These are phyloP conservation scores for Caenorhabditis brenneri DNA, from an alignment of 1,140 invertebrate species.

Conservation along the genomic window DNA sequence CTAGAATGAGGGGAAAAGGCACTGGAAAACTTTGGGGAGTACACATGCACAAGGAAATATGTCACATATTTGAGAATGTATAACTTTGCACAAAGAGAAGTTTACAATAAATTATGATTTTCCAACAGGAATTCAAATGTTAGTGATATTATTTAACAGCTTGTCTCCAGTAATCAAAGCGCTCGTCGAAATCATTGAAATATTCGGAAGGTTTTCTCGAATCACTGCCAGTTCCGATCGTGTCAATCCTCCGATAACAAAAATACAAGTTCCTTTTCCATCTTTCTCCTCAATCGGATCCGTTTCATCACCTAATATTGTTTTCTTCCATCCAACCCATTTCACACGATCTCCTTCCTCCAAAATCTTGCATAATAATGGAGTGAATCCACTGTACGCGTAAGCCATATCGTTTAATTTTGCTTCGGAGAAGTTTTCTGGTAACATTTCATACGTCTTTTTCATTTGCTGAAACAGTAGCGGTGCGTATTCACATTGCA, in stretches of 20 bases:
- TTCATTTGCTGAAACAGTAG: conserved; percentile 48
- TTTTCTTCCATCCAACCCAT: conserved; percentile 53
- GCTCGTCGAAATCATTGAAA: conserved; percentile 15
- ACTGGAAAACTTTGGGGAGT: too few relatives aligned
- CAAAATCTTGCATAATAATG: conserved; percentile 57
- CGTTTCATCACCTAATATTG: background rate
- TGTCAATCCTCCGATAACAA: conserved; percentile 61
- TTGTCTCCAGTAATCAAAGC: conserved; percentile 40
- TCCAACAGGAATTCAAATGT: conserved; percentile 36
- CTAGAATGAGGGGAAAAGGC: too few relatives aligned
- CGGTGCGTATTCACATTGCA: conserved; percentile 32
- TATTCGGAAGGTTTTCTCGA: conserved; percentile 30
- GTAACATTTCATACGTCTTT: conserved; percentile 50
- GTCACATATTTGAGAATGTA: too few relatives aligned
- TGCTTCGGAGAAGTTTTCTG: conserved; percentile 17
- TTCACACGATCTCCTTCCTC: conserved; percentile 59
- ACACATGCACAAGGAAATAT: too few relatives aligned
- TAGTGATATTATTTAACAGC: conserved; percentile 43
- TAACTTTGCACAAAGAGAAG: too few relatives aligned
- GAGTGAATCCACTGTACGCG: conserved; percentile 54
- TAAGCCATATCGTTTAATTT: conserved; percentile 45
- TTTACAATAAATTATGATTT: too few relatives aligned
- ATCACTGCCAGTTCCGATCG: conserved; percentile 56
- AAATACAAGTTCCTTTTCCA: conserved; percentile 38
- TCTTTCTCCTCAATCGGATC: conserved; percentile 19